Evolutionary conservation across 2,888 invertebrate genomes (phyloP), one percentile per base, ranked within the genome.

Genomic region (Troides helena): DNA sequence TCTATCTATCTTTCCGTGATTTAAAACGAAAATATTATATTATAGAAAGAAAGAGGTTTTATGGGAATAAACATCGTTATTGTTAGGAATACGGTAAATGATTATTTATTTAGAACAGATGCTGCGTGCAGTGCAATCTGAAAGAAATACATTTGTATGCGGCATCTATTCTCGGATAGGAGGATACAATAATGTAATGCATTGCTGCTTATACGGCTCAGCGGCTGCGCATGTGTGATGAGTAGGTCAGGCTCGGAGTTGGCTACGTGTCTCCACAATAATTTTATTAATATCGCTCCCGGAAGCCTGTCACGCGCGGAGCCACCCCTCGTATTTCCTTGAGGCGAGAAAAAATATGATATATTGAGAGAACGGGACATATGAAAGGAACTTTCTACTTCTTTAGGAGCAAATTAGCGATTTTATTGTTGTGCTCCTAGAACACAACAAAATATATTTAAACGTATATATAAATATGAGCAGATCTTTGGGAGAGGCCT

Each of bases 221-320:
- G 71, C 71, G 71, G 72, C 57, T 46, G 70, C 74, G 74, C 71
- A 67, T 69, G 56, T 64, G 64, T 67, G 75, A 77, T 78, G 83
- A 82, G 81, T 85, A 85, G 88, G 89, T 88, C 88, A 85, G 84
- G 79, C 75, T 70, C 73, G 69, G 67, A 67, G 74, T 75, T 71
- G 78, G 75, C 81, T 85, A 89, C 88, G 90, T 89, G 91, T 90
- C 89, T 83, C 84, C 85, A 90, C 90, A 90, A 90, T 92, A 91
- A 92, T 92, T 92, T 92, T 92, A 92, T 92, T 92, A 92, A 92
- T 91, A 92, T 90, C 88, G 86, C 88, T 87, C 89, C 85, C 85
- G 80, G 84, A 89, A 89, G 89, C 84, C 86, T 88, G 92, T 91
- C 92, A 92, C 90, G 90, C 87, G 83, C 91, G 88, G 81, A 84